Evolutionary conservation across 2,113 vertebrate genomes (phyloP).

Genomic region (Phalacrocorax pelagicus): DNA sequence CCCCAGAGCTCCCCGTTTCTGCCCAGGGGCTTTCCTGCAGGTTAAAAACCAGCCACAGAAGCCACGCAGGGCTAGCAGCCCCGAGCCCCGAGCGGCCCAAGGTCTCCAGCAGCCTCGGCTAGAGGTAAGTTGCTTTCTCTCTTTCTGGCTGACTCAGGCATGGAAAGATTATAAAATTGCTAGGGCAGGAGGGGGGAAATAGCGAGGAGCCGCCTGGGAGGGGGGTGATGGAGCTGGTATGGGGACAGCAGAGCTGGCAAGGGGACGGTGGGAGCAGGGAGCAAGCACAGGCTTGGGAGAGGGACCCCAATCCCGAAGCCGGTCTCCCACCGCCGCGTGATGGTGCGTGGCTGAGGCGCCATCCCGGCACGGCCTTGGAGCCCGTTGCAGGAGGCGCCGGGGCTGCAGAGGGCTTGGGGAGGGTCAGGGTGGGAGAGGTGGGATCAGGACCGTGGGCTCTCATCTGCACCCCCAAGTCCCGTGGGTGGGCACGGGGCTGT

Average conservation of each 20-base stretch:
- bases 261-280: rapidly evolving
- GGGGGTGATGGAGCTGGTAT: background rate
- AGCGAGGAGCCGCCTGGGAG: rapidly evolving
- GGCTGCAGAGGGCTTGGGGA: background rate
- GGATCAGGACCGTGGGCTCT: rapidly evolving
- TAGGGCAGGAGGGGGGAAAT: background rate
- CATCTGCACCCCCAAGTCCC: background rate
- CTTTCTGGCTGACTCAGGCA: background rate
- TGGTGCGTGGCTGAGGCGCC: rapidly evolving
- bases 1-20: background rate
- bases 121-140: background rate
- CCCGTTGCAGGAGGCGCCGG: rapidly evolving
- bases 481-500: rapidly evolving
- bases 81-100: rapidly evolving
- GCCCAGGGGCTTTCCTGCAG: background rate
- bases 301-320: rapidly evolving
- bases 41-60: background rate
- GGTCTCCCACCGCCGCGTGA: rapidly evolving
- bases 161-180: background rate
- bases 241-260: rapidly evolving
- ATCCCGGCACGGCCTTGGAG: rapidly evolving
- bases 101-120: background rate
- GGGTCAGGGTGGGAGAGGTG: background rate
- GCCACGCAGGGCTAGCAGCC: rapidly evolving
- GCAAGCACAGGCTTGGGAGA: background rate